Base-by-base conservation (phyloP, 2,113 vertebrate genomes). In the Shinisaurus crocodilurus region DNA sequence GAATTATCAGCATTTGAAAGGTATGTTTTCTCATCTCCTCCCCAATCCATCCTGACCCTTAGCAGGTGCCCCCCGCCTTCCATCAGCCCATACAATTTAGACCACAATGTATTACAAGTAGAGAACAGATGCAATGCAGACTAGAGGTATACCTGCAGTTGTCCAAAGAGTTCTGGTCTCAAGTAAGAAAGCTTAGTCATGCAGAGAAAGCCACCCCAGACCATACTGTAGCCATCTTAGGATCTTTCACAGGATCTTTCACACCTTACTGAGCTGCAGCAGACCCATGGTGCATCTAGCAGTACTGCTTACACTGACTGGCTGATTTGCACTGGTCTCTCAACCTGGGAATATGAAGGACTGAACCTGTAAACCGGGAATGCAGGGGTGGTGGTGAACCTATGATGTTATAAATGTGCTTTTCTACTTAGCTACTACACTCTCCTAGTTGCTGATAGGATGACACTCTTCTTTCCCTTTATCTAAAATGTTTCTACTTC, bases 401-500 rank as follows among this genome's bases (percentile, higher is more conserved):
- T 54, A n/a, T 63, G 54, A n/a, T 3, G 15, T n/a, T 18, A 82
- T 34, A 48, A 4, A 34, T 88, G 43, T 48, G 7, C 63, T 88
- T 48, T 80, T 69, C 60, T 79, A 48, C 45, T 54, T 72, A 54
- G 37, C 25, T 50, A 23, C 54, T 45, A 18, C 43, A 43, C n/a
- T 60, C 67, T 57, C 27, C 34, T 34, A 57, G 15, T 43, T 57
- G 45, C 34, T 84, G 82, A 92, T 74, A 86, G 89, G 43, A 69
- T 48, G 77, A 90, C 93, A 29, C 3, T 9, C 6, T 92, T 87
- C 65, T 74, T 87, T 27, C 67, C 79, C 75, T 90, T 20, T 2
- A 74, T 60, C 82, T 45, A 87, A 50, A 88, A 79, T 34, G 77
- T 9, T 82, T 94, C 88, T 1, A 1, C 63, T 84, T 91, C 94